Evolutionary conservation across 2,797 vertebrate species (phyloP).

Genomic region (Phoxinus dragarum): DNA sequence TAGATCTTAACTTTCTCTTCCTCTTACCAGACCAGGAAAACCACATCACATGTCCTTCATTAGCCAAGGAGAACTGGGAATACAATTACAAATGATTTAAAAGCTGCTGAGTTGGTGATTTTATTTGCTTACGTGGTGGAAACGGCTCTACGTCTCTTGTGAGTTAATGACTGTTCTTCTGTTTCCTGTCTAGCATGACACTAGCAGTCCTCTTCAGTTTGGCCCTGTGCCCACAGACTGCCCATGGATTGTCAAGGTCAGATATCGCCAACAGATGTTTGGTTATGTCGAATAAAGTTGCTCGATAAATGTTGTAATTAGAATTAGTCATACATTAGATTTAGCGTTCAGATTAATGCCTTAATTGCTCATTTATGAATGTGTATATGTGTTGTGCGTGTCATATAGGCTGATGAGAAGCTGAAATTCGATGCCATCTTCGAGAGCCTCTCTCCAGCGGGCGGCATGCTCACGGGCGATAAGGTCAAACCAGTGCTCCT

Average conservation of each 20-base stretch:
- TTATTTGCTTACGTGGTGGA: constrained; percentile 34
- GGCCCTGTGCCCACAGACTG: constrained; percentile 79
- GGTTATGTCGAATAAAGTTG: constrained; percentile 25
- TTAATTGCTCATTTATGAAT: constrained; percentile 28
- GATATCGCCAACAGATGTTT: constrained; percentile 3
- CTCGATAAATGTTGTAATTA: constrained; percentile 50
- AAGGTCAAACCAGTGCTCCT: constrained; percentile 98
- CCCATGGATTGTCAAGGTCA: constrained; percentile 96
- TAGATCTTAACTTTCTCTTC: constrained; percentile 15
- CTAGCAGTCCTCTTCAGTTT: constrained; percentile 86
- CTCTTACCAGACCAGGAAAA: constrained; percentile 28
- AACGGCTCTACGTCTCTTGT: constrained; percentile 1
- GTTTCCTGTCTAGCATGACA: constrained; percentile 83
- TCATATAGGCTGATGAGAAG: constrained; percentile 90
- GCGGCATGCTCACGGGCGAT: constrained; percentile 92
- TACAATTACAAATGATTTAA: constrained; percentile 17
- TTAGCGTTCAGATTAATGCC: background rate
- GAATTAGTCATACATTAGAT: background rate
- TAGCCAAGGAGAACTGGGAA: background rate
- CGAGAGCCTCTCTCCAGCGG: constrained; percentile 91
- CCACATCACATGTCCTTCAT: background rate
- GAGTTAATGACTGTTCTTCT: constrained; percentile 44
- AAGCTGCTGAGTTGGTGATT: constrained; percentile 20
- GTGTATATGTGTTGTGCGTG: constrained; percentile 21
- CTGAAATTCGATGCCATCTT: constrained; percentile 96